These are phyloP conservation scores for Nymphalis polychloros DNA, from an alignment of 2,888 invertebrate species.

Conservation along the genomic window DNA sequence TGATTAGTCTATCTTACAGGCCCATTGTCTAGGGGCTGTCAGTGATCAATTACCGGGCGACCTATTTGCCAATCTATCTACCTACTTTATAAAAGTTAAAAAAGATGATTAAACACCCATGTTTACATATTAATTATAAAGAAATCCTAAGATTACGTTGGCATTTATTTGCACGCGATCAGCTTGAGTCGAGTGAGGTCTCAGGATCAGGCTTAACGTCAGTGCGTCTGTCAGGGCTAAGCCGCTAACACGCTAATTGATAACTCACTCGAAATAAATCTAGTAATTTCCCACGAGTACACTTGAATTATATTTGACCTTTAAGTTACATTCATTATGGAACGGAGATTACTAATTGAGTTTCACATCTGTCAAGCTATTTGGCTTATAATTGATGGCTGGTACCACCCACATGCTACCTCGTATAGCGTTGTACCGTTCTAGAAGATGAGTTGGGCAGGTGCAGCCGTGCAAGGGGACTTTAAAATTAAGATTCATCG, in stretches of 20 bases:
- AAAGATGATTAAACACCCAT: neutral
- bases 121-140: constrained; percentile 6
- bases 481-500: too few relatives aligned
- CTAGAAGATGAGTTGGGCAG: too few relatives aligned
- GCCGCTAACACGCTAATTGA: constrained; percentile 10
- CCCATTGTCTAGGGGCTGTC: too few relatives aligned
- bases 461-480: too few relatives aligned
- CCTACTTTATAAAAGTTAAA: neutral
- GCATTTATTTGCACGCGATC: neutral
- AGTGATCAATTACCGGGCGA: too few relatives aligned
- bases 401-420: too few relatives aligned
- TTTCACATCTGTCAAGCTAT: too few relatives aligned
- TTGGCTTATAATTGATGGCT: too few relatives aligned
- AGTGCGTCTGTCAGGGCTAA: constrained; percentile 3
- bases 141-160: neutral
- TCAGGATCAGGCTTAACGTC: constrained; percentile 6
- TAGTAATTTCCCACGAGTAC: neutral
- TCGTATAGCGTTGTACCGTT: too few relatives aligned
- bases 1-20: too few relatives aligned
- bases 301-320: neutral
- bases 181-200: neutral
- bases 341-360: too few relatives aligned
- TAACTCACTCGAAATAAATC: constrained; percentile 13
- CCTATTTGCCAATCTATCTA: too few relatives aligned
- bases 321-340: neutral